A percentile compares a stretch with the other conserved stretches of the same genome.
These are phyloP conservation scores for Drosophila cyrtoloma DNA, from an alignment of 2,888 invertebrate genomes.

Conservation along the genomic window DNA sequence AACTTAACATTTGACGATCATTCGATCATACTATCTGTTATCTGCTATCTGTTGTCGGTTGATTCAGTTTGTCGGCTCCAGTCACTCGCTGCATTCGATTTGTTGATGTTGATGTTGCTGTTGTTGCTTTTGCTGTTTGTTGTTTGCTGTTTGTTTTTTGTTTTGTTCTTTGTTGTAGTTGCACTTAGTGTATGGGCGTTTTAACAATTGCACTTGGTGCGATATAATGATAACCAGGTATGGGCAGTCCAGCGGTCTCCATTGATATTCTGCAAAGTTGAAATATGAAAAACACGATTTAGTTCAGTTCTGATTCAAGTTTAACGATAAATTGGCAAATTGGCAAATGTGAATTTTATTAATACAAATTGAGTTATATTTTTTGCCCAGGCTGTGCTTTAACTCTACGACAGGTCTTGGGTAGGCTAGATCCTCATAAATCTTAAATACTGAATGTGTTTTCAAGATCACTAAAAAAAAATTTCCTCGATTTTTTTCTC, in stretches of 20 bases:
- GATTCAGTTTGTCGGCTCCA: conserved; percentile 31
- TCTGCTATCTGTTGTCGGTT: conserved; percentile 27
- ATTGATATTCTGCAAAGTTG: conserved; percentile 93
- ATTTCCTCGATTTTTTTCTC: not conserved
- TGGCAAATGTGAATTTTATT: not conserved
- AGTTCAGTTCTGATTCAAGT: not conserved
- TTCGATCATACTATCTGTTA: not conserved
- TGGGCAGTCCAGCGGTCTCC: conserved; percentile 96
- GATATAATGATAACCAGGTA: conserved; percentile 96
- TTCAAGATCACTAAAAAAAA: not conserved
- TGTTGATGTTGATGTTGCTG: conserved; percentile 23
- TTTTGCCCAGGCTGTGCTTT: not conserved
- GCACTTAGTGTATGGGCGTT: conserved; percentile 93
- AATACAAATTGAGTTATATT: not conserved
- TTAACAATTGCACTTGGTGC: conserved; percentile 97
- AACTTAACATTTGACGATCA: conserved; percentile 60
- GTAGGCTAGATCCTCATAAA: not conserved
- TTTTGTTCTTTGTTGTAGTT: conserved; percentile 36
- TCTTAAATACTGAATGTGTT: not conserved
- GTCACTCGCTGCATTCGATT: conserved; percentile 43
- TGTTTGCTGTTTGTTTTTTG: conserved; percentile 20
- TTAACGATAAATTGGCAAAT: not conserved
- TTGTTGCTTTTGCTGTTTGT: conserved; percentile 28
- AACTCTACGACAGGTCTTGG: not conserved
- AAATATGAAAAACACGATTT: not conserved